Evolutionary conservation across 2,888 invertebrate genomes (phyloP).

Genomic region (Phengaris arion): DNA sequence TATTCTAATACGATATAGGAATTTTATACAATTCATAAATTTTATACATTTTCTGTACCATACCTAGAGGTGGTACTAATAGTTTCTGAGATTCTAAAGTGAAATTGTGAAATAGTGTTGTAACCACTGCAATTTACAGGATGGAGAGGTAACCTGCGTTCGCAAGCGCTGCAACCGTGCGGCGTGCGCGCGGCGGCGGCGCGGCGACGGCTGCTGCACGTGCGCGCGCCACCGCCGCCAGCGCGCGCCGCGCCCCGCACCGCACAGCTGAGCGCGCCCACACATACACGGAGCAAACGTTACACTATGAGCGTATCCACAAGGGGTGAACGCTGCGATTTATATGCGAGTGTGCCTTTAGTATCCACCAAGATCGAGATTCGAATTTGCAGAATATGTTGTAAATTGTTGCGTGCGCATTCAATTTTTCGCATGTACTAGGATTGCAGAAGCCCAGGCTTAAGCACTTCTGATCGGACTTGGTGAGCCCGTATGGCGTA

Average conservation of each 20-base stretch:
- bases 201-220: conserved; percentile 81
- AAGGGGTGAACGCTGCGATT: conserved; percentile 8
- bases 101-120: too few species aligned
- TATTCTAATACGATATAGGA: too few species aligned
- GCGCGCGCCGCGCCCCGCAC: conserved; percentile 45
- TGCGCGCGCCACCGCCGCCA: conserved; percentile 78
- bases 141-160: conserved; percentile 88
- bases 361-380: background rate
- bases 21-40: too few species aligned
- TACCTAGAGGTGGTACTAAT: too few species aligned
- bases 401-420: too few species aligned
- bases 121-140: conserved; percentile 71
- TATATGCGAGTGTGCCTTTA: background rate
- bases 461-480: background rate
- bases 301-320: conserved; percentile 26
- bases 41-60: too few species aligned
- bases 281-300: conserved; percentile 25
- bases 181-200: conserved; percentile 79
- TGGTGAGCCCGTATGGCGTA: background rate
- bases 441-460: background rate
- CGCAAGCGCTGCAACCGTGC: conserved; percentile 89
- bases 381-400: too few species aligned
- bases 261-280: conserved; percentile 51
- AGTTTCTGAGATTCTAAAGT: too few species aligned
- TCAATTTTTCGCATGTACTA: background rate